Percentiles rank a stretch among this genome's conserved stretches.
phyloP scores from a whole-genome alignment of 1,140 invertebrate genomes.

The Meloidogyne hapla region DNA sequence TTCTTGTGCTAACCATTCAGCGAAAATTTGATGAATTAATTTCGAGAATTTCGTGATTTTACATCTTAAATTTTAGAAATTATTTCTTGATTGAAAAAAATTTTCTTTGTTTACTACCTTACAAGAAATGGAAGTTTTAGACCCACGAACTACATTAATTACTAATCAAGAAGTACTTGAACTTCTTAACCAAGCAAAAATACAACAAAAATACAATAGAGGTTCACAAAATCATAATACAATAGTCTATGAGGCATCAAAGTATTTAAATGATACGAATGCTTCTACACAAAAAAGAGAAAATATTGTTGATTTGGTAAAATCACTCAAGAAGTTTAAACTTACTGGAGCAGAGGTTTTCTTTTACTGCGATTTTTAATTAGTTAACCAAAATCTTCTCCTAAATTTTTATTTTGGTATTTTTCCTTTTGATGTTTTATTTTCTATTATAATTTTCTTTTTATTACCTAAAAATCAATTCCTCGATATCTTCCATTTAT shows the following conservation, averaged over 20 bases:
- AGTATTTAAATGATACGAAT: conserved; percentile 38
- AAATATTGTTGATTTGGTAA: conserved; percentile 23
- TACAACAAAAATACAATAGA: conserved; percentile 3
- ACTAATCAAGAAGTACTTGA: conserved; percentile 37
- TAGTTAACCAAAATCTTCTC: too few species aligned
- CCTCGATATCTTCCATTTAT: too few species aligned
- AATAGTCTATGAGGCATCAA: conserved; percentile 34
- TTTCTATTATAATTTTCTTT: conserved; percentile 2
- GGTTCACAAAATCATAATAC: conserved; percentile 43
- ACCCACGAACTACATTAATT: conserved; percentile 29
- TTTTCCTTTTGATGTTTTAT: too few species aligned
- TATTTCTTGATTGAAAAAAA: neutral
- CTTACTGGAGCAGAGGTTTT: conserved; percentile 35
- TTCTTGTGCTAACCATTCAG: too few species aligned
- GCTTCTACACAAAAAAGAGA: conserved; percentile 21
- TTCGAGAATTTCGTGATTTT: neutral
- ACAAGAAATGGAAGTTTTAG: conserved; percentile 34
- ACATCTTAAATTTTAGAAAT: neutral
- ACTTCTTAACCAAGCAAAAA: conserved; percentile 36
- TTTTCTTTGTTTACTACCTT: neutral
- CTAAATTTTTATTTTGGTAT: too few species aligned
- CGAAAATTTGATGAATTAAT: too few species aligned
- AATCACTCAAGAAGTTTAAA: conserved; percentile 35
- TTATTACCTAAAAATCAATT: neutral
- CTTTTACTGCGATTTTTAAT: neutral